Conservation (phyloP, 2,797 vertebrate species). For the Chrosomus eos region DNA sequence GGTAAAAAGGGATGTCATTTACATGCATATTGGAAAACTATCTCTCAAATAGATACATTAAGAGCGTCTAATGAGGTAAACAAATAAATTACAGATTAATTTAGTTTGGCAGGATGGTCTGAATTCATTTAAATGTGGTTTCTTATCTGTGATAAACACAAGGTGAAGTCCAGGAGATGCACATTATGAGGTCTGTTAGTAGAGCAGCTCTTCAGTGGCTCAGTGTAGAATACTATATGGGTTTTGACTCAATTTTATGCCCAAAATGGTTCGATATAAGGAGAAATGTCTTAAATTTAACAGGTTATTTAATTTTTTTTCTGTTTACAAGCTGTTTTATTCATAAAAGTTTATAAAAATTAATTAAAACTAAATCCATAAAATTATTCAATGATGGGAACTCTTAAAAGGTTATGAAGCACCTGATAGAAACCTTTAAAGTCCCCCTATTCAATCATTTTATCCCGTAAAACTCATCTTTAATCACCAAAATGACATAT, state of each 20-base stretch:
- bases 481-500: too few relatives aligned
- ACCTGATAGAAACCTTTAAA: too few relatives aligned
- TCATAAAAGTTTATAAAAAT: neutral
- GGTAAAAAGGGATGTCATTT: slow-evolving; percentile 24
- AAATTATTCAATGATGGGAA: too few relatives aligned
- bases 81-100: slow-evolving; percentile 13
- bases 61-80: slow-evolving; percentile 17
- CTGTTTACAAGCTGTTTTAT: neutral
- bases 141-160: slow-evolving; percentile 28
- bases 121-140: neutral
- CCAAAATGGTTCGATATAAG: neutral
- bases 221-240: neutral
- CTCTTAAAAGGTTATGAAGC: too few relatives aligned
- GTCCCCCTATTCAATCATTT: too few relatives aligned
- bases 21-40: slow-evolving; percentile 30
- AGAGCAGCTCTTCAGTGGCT: neutral
- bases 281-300: neutral
- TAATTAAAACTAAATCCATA: too few relatives aligned
- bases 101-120: slow-evolving; percentile 8
- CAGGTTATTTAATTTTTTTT: neutral
- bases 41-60: slow-evolving; percentile 18
- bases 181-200: neutral
- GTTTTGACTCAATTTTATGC: neutral
- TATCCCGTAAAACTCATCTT: too few relatives aligned
- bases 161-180: slow-evolving; percentile 10